Evolutionary conservation across 2,113 vertebrate genomes (phyloP).

Genomic region (Etia nguti): DNA sequence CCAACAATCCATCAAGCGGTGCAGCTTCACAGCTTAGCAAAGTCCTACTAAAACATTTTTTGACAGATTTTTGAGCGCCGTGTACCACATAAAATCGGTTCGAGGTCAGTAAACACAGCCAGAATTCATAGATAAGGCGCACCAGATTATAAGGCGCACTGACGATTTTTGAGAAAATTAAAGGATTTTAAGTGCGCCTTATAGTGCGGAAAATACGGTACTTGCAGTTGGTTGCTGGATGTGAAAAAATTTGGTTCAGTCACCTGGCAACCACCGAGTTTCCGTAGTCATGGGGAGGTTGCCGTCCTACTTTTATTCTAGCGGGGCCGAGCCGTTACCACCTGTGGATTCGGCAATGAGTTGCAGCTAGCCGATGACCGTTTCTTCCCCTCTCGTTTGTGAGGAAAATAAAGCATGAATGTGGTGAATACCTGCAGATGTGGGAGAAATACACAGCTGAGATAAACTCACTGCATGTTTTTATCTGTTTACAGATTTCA

Average conservation of each 20-base stretch:
- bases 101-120: too few relatives aligned
- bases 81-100: too few relatives aligned
- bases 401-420: background rate
- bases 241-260: background rate
- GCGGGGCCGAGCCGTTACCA: too few relatives aligned
- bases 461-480: background rate
- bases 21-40: too few relatives aligned
- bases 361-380: rapidly evolving
- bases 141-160: too few relatives aligned
- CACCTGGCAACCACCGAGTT: background rate
- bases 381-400: rapidly evolving
- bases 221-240: background rate
- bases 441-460: background rate
- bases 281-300: rapidly evolving
- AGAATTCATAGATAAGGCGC: too few relatives aligned
- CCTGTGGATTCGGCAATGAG: background rate
- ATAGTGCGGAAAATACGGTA: too few relatives aligned
- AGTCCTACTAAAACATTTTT: too few relatives aligned
- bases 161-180: too few relatives aligned
- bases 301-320: background rate
- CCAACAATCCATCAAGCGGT: too few relatives aligned
- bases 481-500: constrained; percentile 48
- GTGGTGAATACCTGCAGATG: background rate
- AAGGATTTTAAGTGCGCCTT: too few relatives aligned
- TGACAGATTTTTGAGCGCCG: too few relatives aligned